Evolutionary conservation across 2,888 invertebrate species (phyloP).

Genomic region (Mythimna albipuncta): DNA sequence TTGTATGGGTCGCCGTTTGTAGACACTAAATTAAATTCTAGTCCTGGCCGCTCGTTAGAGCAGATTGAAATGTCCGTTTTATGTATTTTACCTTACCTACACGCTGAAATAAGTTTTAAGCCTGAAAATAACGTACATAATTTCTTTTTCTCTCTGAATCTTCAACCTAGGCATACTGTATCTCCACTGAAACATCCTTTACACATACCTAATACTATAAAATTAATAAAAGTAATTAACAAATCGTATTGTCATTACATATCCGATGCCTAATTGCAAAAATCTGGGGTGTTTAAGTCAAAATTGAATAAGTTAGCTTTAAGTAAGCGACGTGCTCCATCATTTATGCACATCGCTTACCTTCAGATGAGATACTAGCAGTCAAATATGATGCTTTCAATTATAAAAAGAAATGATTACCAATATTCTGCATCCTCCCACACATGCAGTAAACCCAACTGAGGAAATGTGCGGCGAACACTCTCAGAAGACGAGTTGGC

Average conservation of each 20-base stretch:
- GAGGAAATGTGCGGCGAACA: constrained; percentile 4
- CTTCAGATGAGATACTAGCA: too few relatives aligned
- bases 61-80: constrained; percentile 38
- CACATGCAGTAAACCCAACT: background rate
- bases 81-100: constrained; percentile 22
- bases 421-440: background rate
- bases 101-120: background rate
- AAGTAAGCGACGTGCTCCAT: too few relatives aligned
- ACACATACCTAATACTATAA: background rate
- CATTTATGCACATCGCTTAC: too few relatives aligned
- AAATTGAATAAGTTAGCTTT: background rate
- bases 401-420: background rate
- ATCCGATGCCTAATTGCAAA: background rate
- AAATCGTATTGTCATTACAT: too few relatives aligned
- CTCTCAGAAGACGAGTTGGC: constrained; percentile 9
- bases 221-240: background rate
- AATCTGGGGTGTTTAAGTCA: background rate
- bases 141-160: background rate
- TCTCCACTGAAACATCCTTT: background rate
- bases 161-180: background rate
- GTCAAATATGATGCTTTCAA: too few relatives aligned
- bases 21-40: constrained; percentile 36
- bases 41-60: constrained; percentile 27
- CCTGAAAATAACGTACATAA: background rate
- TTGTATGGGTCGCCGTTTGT: constrained; percentile 15